These are phyloP conservation scores for Harlomillsia oculata DNA, from an alignment of 1,140 invertebrate genomes.

Conservation along the genomic window DNA sequence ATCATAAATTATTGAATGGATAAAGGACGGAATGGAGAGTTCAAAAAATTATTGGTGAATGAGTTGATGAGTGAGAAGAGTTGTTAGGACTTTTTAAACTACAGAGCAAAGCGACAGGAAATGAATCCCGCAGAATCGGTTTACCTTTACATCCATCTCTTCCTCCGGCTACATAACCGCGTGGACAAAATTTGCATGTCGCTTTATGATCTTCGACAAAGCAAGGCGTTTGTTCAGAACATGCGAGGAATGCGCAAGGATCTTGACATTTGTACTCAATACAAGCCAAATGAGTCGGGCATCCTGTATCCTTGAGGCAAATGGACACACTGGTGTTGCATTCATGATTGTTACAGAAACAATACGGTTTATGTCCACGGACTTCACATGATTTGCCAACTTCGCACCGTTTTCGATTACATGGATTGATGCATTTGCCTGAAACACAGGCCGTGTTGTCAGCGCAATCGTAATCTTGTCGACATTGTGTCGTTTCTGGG, in stretches of 20 bases:
- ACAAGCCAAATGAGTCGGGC: conserved; percentile 70
- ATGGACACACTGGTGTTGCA: conserved; percentile 75
- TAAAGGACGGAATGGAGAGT: no score
- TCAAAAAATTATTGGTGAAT: no score
- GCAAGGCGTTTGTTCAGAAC: conserved; percentile 70
- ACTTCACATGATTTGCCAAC: conserved; percentile 73
- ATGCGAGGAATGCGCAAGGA: conserved; percentile 68
- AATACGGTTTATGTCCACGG: conserved; percentile 70
- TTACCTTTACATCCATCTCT: conserved; percentile 94
- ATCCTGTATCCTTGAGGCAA: conserved; percentile 77
- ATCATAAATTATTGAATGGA: background rate
- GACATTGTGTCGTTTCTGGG: conserved; percentile 64
- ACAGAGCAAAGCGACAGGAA: conserved; percentile 12
- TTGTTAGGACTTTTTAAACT: no score
- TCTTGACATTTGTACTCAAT: conserved; percentile 80
- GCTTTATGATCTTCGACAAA: conserved; percentile 84
- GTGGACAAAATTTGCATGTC: conserved; percentile 86
- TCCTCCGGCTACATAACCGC: conserved; percentile 74
- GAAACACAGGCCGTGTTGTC: conserved; percentile 71
- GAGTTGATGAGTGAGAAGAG: no score
- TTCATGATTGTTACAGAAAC: conserved; percentile 67
- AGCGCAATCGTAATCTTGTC: conserved; percentile 69
- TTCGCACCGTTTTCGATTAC: conserved; percentile 58
- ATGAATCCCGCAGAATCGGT: conserved; percentile 36
- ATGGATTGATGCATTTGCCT: conserved; percentile 74